Base-by-base conservation (phyloP, 1,140 invertebrate species). In the Cydia strobilella region DNA sequence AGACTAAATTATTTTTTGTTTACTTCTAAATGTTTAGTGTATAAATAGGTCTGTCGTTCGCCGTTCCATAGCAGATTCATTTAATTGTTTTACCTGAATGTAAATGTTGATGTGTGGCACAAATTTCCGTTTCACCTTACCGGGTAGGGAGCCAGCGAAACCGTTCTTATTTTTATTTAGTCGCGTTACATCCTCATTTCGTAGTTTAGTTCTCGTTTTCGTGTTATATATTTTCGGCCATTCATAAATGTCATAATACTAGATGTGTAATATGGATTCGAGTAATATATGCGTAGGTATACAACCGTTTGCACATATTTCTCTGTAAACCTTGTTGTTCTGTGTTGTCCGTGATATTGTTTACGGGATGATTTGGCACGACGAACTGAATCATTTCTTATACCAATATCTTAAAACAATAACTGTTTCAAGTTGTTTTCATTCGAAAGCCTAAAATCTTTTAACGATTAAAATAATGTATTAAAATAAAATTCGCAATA, bases 261-360 rank as follows among this genome's bases (percentile, higher is more conserved):
- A 88, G 84, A 89, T 90, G 84, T 90, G 84, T 92, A 88, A 88
- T 86, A 91, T 88, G 89, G 88, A 84, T 88, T 90, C 82, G 80
- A 89, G 79, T 84, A 80, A 84, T 80, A 83, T 86, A 83, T 82
- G 82, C 81, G 80, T 82, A n/a, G n/a, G n/a, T n/a, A 86, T 77
- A 81, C 80, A 75, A 75, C 72, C 48, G 35, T 77, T 74, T 79
- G 74, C 63, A 72, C 66, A 75, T 48, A 69, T 73, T 59, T 74
- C 35, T 72, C 69, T 66, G 59, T 63, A 75, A 48, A 76, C 65
- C 54, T 77, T 31, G 76, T 77, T 79, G 75, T 81, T 81, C 79
- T 77, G 75, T 82, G 72, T 51, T 73, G 74, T 79, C 74, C 73
- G 2, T 3, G 65, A 73, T 73, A 75, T 79, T 77, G 45, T 63